Conservation (phyloP, 2,113 vertebrate genomes). For the Mionectes macconnelli region DNA sequence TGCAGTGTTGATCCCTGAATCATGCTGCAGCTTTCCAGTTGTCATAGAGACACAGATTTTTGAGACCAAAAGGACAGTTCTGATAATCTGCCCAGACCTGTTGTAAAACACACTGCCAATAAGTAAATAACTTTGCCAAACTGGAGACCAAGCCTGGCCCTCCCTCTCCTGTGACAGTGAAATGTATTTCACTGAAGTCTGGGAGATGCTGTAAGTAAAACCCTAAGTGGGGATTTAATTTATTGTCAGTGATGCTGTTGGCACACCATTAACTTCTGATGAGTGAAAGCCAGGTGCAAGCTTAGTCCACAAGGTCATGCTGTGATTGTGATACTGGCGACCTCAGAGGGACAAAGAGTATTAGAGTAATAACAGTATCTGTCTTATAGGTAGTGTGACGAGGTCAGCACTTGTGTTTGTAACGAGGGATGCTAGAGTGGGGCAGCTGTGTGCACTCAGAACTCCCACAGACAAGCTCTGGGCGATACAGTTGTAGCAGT, state of each 20-base stretch:
- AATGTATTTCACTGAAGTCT: not conserved
- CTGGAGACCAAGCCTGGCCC: not conserved
- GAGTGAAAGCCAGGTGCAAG: not conserved
- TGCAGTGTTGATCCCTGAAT: not conserved
- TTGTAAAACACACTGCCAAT: not conserved
- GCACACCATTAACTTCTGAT: not conserved
- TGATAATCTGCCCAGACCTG: not conserved
- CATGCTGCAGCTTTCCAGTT: slow-evolving; percentile 18
- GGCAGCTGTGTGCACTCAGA: not conserved
- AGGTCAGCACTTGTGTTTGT: not conserved
- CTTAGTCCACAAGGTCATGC: not conserved
- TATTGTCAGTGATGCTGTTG: not conserved
- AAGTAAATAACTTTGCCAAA: not conserved
- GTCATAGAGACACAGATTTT: slow-evolving; percentile 43
- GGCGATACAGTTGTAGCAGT: not conserved
- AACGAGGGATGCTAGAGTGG: not conserved
- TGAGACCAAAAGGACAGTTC: slow-evolving; percentile 11
- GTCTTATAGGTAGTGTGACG: not conserved
- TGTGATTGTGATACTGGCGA: not conserved
- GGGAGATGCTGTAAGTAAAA: not conserved
- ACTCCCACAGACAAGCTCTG: not conserved
- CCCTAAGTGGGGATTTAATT: not conserved
- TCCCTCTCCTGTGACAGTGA: not conserved
- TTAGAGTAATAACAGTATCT: not conserved
- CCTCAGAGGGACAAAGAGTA: not conserved